phyloP scores from a whole-genome alignment of 2,888 invertebrate genomes.

The Sarcophaga rosellei region DNA sequence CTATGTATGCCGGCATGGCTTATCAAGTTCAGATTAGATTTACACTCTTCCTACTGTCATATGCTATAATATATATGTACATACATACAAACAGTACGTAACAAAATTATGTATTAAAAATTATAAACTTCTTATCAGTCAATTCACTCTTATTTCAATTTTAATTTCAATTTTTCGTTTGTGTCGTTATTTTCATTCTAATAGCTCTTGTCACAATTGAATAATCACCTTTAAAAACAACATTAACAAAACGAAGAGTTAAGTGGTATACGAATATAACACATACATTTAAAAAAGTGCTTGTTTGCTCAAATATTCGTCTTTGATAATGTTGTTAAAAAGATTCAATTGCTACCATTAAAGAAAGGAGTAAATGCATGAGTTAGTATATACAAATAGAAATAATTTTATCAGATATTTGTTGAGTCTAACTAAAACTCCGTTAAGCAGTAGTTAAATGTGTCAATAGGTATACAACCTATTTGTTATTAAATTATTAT shows the following conservation, averaged over 20 bases:
- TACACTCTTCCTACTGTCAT: background rate
- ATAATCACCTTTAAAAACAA: conserved; percentile 10
- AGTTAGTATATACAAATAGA: background rate
- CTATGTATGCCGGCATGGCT: background rate
- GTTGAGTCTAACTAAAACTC: too few relatives aligned
- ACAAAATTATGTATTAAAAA: too few relatives aligned
- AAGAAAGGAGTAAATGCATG: background rate
- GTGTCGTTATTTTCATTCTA: background rate
- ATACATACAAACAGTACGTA: background rate
- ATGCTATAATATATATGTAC: background rate
- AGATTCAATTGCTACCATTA: background rate
- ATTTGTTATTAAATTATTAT: too few relatives aligned
- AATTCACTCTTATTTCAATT: background rate
- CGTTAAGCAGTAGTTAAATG: too few relatives aligned
- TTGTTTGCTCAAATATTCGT: too few relatives aligned
- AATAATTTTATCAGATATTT: too few relatives aligned
- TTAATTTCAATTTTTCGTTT: background rate
- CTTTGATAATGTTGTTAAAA: background rate
- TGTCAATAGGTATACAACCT: too few relatives aligned
- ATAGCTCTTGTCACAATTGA: background rate
- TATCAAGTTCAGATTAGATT: conserved; percentile 25
- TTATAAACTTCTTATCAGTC: conserved; percentile 13
- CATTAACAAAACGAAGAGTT: background rate
- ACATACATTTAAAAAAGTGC: too few relatives aligned
- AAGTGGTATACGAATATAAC: background rate